phyloP scores from a whole-genome alignment of 2,888 invertebrate species.

The Oligia strigilis region DNA sequence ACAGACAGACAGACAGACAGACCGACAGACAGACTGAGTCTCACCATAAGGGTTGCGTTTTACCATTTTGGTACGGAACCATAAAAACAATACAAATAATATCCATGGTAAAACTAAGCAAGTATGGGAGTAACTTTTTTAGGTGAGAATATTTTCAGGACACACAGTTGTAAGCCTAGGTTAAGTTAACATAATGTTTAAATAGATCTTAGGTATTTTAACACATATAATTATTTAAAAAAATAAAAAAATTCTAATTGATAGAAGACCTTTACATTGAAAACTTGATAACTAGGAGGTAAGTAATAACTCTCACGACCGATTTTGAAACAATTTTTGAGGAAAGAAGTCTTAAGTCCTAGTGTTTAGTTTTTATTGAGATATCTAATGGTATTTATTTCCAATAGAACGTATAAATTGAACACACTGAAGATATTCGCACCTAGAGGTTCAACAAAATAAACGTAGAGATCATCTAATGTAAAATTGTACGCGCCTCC shows the following conservation, averaged over 20 bases:
- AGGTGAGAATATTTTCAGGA: conserved; percentile 11
- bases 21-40: too few relatives aligned
- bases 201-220: background rate
- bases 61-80: too few relatives aligned
- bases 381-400: background rate
- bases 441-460: background rate
- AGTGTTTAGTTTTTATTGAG: background rate
- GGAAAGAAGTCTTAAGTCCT: background rate
- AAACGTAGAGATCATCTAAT: background rate
- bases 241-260: too few relatives aligned
- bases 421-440: background rate
- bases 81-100: background rate
- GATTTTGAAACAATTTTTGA: background rate
- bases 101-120: background rate
- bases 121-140: background rate
- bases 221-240: background rate
- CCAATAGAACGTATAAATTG: background rate
- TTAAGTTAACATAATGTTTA: background rate
- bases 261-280: background rate
- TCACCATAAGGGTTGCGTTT: too few relatives aligned
- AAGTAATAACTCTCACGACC: background rate
- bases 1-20: too few relatives aligned
- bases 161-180: background rate
- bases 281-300: background rate
- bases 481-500: background rate